Conservation (phyloP, 2,797 vertebrate genomes). For the Sternotherus odoratus region DNA sequence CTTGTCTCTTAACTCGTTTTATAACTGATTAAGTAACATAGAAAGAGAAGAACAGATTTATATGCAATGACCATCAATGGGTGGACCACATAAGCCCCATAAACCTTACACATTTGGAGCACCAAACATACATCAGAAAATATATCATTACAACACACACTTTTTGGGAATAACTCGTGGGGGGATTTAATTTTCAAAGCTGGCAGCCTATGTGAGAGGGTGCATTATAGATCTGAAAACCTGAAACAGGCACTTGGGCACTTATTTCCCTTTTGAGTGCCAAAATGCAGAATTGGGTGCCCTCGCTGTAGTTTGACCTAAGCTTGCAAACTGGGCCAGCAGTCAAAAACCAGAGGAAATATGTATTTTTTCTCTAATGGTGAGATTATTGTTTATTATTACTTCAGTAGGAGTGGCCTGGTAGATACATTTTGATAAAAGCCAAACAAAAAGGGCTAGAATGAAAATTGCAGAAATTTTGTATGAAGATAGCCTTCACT, state of each 20-base stretch:
- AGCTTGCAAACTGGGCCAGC: neutral
- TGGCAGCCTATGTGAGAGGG: neutral
- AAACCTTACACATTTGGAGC: neutral
- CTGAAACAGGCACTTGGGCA: neutral
- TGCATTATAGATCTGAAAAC: neutral
- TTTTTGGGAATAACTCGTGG: neutral
- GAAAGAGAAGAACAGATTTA: neutral
- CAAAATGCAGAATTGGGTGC: neutral
- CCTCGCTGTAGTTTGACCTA: neutral
- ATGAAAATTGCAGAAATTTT: neutral
- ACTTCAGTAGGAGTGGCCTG: neutral
- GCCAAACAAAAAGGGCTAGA: neutral
- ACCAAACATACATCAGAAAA: neutral
- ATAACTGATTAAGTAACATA: neutral
- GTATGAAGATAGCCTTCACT: neutral
- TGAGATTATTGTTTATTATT: neutral
- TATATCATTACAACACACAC: neutral
- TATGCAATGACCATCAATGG: neutral
- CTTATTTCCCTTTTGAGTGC: neutral
- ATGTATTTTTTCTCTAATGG: accelerated
- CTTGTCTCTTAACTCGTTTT: neutral
- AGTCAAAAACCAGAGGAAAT: neutral
- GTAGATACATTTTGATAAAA: neutral
- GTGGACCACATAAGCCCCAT: neutral
- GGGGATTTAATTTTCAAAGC: neutral